phyloP scores from a whole-genome alignment of 30 jellyfish, hydroid and myxozoan genomes.

The Chironex yamaguchii region DNA sequence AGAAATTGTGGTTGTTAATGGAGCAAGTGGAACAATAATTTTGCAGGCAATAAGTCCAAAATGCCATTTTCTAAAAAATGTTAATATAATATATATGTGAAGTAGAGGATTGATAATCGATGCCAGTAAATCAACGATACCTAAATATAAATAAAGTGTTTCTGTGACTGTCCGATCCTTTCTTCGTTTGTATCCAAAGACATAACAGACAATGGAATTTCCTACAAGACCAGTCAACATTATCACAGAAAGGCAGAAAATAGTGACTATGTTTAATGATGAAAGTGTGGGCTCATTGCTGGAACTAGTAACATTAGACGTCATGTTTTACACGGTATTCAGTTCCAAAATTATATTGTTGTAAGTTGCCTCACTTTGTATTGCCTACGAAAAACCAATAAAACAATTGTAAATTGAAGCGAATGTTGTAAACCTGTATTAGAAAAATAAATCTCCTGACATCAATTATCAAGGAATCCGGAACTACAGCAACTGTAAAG shows the following conservation, averaged over 20 bases:
- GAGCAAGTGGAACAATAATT: slow-evolving; percentile 72
- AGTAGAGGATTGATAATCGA: slow-evolving; percentile 76
- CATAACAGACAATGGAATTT: slow-evolving; percentile 50
- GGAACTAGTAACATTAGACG: too few species aligned
- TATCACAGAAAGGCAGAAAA: slow-evolving; percentile 38
- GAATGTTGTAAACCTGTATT: too few species aligned
- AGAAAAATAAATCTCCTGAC: too few species aligned
- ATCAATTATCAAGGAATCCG: too few species aligned
- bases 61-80: slow-evolving; percentile 70
- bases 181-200: slow-evolving; percentile 56
- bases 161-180: slow-evolving; percentile 79
- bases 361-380: too few species aligned
- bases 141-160: slow-evolving; percentile 67
- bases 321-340: too few species aligned
- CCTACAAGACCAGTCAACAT: slow-evolving; percentile 80
- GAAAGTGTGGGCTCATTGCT: too few species aligned
- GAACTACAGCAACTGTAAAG: too few species aligned
- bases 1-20: slow-evolving; percentile 72
- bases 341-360: too few species aligned
- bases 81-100: slow-evolving; percentile 62
- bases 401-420: too few species aligned
- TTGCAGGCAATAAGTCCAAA: slow-evolving; percentile 91
- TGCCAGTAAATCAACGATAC: slow-evolving; percentile 70
- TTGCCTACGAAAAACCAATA: too few species aligned
- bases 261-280: slow-evolving; percentile 18